These are phyloP conservation scores for Hololepta plana DNA, from an alignment of 2,888 invertebrate species.

Conservation along the genomic window DNA sequence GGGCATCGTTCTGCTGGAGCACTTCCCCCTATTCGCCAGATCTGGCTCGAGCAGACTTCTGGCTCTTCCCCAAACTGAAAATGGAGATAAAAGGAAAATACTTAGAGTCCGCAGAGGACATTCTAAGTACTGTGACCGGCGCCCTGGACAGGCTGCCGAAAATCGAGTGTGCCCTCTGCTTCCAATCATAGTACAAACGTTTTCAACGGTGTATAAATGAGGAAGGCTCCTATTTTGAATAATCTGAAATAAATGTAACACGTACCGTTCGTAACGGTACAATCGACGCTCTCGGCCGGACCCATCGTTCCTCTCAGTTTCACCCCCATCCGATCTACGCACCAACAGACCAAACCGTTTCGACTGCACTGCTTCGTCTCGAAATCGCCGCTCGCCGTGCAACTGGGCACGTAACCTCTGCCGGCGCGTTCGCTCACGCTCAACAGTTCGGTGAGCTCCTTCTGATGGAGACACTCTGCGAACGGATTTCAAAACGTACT, in stretches of 20 bases:
- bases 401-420: slow-evolving; percentile 70
- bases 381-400: slow-evolving; percentile 49
- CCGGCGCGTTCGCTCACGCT: slow-evolving; percentile 64
- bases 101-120: no score
- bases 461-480: slow-evolving; percentile 54
- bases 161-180: no score
- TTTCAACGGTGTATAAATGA: slow-evolving; percentile 1
- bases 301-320: slow-evolving; percentile 69
- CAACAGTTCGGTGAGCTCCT: slow-evolving; percentile 56
- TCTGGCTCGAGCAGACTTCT: no score
- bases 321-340: slow-evolving; percentile 60
- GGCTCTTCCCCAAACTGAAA: no score
- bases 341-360: slow-evolving; percentile 77
- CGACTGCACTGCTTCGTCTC: slow-evolving; percentile 61
- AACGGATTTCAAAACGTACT: slow-evolving; percentile 4
- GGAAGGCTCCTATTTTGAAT: no score
- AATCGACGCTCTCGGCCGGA: slow-evolving; percentile 48
- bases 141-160: no score
- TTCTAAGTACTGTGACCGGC: no score
- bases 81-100: no score
- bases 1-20: no score
- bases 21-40: no score
- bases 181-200: neutral
- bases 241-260: no score
- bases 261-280: slow-evolving; percentile 29